A percentile compares a stretch with the other conserved stretches of the same genome.
Conservation (phyloP, 2,113 vertebrate genomes). For the Rousettus leschenaultii region DNA sequence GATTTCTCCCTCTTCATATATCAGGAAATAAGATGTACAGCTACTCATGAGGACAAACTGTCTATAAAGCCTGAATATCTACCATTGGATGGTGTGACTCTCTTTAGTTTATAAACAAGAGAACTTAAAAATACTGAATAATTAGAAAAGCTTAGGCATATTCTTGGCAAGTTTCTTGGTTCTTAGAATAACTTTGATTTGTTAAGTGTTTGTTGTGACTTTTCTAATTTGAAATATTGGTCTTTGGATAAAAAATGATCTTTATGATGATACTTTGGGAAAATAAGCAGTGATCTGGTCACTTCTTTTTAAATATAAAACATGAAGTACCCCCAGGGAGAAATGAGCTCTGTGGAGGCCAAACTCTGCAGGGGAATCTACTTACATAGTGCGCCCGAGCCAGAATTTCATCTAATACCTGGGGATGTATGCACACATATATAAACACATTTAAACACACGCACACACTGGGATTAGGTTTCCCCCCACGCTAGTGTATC, state of each 20-base stretch:
- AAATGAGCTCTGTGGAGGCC: neutral
- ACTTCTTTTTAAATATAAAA: neutral
- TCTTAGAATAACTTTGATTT: neutral
- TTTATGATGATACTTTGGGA: neutral
- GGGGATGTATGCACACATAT: neutral
- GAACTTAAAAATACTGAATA: neutral
- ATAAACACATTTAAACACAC: neutral
- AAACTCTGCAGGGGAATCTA: neutral
- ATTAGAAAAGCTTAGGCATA: neutral
- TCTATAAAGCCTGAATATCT: neutral
- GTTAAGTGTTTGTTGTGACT: neutral
- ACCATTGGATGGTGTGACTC: neutral
- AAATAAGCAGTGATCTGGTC: neutral
- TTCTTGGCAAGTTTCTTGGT: neutral
- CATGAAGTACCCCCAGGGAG: neutral
- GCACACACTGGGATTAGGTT: neutral
- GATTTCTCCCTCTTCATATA: neutral
- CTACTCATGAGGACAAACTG: neutral
- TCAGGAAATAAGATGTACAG: neutral
- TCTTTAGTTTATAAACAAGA: neutral
- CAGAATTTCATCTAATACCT: neutral
- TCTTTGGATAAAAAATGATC: neutral
- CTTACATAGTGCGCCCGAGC: fast-evolving
- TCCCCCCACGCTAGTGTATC: neutral
- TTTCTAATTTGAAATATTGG: neutral